Evolutionary conservation across 2,797 vertebrate genomes (phyloP).

Genomic region (Muscicapa comitata): DNA sequence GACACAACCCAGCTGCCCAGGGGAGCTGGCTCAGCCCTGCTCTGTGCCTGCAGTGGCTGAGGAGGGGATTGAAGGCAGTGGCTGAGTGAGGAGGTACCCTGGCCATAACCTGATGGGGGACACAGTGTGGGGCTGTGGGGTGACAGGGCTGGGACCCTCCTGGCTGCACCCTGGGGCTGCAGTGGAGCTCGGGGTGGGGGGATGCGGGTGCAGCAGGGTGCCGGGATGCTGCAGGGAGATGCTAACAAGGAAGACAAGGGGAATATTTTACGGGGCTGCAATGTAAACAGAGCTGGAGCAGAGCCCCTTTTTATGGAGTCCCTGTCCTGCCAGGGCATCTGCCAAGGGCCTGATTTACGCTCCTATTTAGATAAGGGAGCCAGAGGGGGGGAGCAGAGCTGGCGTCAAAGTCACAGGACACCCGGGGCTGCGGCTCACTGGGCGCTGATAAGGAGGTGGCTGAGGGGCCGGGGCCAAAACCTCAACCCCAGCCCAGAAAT

Average conservation of each 20-base stretch:
- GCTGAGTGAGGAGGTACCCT: neutral
- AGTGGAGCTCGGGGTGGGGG: neutral
- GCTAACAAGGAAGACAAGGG: slow-evolving; percentile 78
- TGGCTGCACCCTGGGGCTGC: neutral
- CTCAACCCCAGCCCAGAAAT: fast-evolving
- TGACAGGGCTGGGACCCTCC: neutral
- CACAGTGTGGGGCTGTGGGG: neutral
- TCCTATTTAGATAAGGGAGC: slow-evolving; percentile 93
- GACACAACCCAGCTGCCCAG: slow-evolving; percentile 49
- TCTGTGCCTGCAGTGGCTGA: neutral
- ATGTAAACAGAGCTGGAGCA: slow-evolving; percentile 85
- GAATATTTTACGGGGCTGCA: slow-evolving; percentile 79
- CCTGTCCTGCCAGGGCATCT: slow-evolving; percentile 81
- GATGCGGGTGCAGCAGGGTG: neutral
- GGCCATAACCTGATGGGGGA: neutral
- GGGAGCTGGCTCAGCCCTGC: neutral
- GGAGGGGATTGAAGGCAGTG: fast-evolving
- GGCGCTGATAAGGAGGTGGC: slow-evolving; percentile 75
- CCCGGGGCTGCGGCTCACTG: slow-evolving; percentile 75
- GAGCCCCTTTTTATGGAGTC: slow-evolving; percentile 89
- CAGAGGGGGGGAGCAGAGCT: slow-evolving; percentile 80
- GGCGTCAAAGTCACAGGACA: slow-evolving; percentile 87
- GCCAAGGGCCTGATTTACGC: slow-evolving; percentile 88
- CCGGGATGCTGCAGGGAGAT: slow-evolving; percentile 71
- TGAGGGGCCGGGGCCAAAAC: neutral